phyloP scores from a whole-genome alignment of 2,113 vertebrate species.

The Syngnathus scovelli region DNA sequence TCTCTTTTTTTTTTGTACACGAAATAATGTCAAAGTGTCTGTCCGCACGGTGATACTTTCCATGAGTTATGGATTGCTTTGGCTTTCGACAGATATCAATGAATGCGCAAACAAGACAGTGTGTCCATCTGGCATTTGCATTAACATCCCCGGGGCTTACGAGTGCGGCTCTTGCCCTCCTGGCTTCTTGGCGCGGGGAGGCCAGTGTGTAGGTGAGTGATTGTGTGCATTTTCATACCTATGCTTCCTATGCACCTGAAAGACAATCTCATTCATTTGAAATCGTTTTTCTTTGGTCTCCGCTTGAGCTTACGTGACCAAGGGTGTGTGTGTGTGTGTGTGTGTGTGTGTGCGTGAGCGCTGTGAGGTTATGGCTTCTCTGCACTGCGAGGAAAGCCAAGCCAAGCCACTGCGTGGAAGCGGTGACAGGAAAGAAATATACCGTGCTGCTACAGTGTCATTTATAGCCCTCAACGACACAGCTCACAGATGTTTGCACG shows the following conservation, averaged over 20 bases:
- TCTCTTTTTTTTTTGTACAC: not conserved
- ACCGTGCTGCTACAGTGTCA: constrained; percentile 18
- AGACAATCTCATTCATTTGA: not conserved
- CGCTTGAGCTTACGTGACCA: not conserved
- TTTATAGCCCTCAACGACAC: constrained; percentile 37
- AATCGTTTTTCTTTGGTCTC: not conserved
- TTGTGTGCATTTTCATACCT: not conserved
- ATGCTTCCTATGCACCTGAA: not conserved
- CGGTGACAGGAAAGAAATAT: constrained; percentile 37
- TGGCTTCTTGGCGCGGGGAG: constrained; percentile 81
- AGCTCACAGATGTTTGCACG: constrained; percentile 29
- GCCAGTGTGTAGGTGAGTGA: constrained; percentile 79
- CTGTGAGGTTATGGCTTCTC: constrained; percentile 21
- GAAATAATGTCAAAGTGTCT: not conserved
- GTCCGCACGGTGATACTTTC: not conserved
- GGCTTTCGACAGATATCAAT: constrained; percentile 76
- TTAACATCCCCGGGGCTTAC: constrained; percentile 82
- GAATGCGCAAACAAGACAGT: constrained; percentile 76
- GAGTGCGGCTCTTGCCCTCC: constrained; percentile 81
- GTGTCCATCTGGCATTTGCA: constrained; percentile 84
- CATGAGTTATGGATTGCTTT: not conserved
- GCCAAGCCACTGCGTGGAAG: constrained; percentile 36
- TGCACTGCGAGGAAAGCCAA: constrained; percentile 10
- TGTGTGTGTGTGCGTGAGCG: not conserved
- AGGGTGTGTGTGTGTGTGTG: not conserved